Percentiles rank a stretch among this genome's conserved stretches.
phyloP scores from a whole-genome alignment of 2,113 vertebrate species.

The Xiphorhynchus elegans region DNA sequence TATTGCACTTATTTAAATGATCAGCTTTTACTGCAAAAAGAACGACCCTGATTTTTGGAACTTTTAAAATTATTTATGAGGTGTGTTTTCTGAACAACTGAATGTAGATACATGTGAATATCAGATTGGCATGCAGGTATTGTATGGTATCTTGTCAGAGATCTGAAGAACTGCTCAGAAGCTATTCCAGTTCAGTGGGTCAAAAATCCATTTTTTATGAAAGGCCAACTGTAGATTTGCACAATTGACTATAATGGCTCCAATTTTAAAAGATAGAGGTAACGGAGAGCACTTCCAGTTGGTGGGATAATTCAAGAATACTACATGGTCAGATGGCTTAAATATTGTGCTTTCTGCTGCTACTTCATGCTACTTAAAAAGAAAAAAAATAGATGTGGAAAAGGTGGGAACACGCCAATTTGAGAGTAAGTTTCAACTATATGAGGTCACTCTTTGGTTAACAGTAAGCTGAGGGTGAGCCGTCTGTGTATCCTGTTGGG shows the following conservation, averaged over 20 bases:
- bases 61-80: not conserved
- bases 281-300: conserved; percentile 68
- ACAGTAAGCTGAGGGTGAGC: conserved; percentile 31
- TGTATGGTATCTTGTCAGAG: conserved; percentile 21
- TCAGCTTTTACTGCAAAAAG: not conserved
- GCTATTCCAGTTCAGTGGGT: conserved; percentile 71
- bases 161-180: conserved; percentile 36
- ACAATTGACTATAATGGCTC: conserved; percentile 73
- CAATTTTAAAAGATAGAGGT: conserved; percentile 73
- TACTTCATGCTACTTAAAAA: conserved; percentile 54
- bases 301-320: conserved; percentile 67
- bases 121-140: not conserved
- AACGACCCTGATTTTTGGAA: not conserved
- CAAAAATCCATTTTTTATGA: conserved; percentile 70
- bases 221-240: conserved; percentile 69
- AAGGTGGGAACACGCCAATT: conserved; percentile 31
- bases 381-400: not conserved
- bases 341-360: conserved; percentile 65
- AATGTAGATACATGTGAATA: not conserved
- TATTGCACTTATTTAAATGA: not conserved
- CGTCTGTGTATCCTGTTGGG: not conserved
- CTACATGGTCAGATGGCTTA: conserved; percentile 57
- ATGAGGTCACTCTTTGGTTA: conserved; percentile 64
- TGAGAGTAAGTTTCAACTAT: conserved; percentile 48
- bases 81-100: not conserved